A percentile compares a stretch with the other conserved stretches of the same genome.
phyloP scores from a whole-genome alignment of 2,888 invertebrate genomes.

The Pseudococcus longispinus region DNA sequence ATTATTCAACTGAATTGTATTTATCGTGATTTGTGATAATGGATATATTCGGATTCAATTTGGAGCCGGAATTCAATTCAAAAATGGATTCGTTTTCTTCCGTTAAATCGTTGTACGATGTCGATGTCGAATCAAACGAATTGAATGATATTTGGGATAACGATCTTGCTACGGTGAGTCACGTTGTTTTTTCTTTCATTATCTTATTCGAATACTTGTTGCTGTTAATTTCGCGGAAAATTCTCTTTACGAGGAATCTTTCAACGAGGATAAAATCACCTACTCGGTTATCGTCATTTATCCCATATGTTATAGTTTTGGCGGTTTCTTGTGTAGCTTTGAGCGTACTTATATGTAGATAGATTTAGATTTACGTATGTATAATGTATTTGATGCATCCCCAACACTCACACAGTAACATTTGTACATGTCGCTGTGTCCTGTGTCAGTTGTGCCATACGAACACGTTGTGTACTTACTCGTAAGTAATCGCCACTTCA shows the following conservation, averaged over 20 bases:
- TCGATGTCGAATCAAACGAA: conserved; percentile 71
- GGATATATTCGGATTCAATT: conserved; percentile 51
- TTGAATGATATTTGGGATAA: conserved; percentile 83
- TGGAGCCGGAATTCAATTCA: conserved; percentile 53
- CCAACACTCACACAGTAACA: not conserved
- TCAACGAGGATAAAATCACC: too few species aligned
- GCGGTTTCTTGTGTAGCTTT: not conserved
- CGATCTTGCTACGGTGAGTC: conserved; percentile 82
- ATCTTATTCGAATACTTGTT: not conserved
- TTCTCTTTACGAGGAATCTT: not conserved
- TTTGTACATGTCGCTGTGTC: too few species aligned
- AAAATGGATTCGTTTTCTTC: conserved; percentile 51
- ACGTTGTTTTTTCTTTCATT: not conserved
- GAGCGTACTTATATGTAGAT: too few species aligned
- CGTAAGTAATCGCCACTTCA: not conserved
- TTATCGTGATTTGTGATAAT: conserved; percentile 32
- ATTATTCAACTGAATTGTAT: not conserved
- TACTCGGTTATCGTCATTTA: not conserved
- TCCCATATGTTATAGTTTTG: not conserved
- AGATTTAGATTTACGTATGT: not conserved
- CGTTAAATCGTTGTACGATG: conserved; percentile 67
- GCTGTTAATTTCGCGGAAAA: not conserved
- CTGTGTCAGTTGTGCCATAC: too few species aligned
- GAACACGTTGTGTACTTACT: not conserved
- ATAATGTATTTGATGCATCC: too few species aligned